These are phyloP conservation scores for Vulpes ferrilata DNA, from an alignment of 2,113 vertebrate genomes.

Conservation along the genomic window DNA sequence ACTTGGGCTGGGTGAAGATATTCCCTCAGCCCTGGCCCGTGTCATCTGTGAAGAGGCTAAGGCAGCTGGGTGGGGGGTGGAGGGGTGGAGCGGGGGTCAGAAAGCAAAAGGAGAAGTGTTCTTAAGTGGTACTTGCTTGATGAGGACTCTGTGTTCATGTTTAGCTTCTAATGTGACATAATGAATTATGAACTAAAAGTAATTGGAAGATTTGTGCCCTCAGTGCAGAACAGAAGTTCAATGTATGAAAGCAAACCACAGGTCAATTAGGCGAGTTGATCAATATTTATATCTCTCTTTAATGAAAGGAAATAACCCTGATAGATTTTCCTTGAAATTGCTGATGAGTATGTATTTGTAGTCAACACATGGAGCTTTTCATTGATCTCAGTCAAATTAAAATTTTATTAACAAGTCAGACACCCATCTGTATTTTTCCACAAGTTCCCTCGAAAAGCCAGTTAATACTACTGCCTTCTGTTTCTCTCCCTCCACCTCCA, in stretches of 20 bases:
- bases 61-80: neutral
- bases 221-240: slow-evolving; percentile 61
- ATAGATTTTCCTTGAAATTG: slow-evolving; percentile 77
- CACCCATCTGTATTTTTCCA: slow-evolving; percentile 35
- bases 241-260: slow-evolving; percentile 67
- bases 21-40: too few relatives aligned
- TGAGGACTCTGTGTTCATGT: slow-evolving; percentile 33
- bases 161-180: slow-evolving; percentile 69
- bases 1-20: neutral
- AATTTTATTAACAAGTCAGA: slow-evolving; percentile 72
- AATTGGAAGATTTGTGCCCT: slow-evolving; percentile 73
- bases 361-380: slow-evolving; percentile 48
- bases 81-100: too few relatives aligned
- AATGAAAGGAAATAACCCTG: slow-evolving; percentile 78
- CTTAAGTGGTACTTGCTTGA: slow-evolving; percentile 9
- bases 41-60: neutral
- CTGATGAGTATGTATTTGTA: slow-evolving; percentile 67
- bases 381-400: slow-evolving; percentile 73
- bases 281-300: slow-evolving; percentile 81
- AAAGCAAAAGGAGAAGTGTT: neutral
- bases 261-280: slow-evolving; percentile 79
- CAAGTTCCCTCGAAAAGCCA: slow-evolving; percentile 64
- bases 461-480: neutral
- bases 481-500: neutral
- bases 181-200: slow-evolving; percentile 75